Conservation (phyloP, 2,797 vertebrate genomes). For the Euthynnus affinis region DNA sequence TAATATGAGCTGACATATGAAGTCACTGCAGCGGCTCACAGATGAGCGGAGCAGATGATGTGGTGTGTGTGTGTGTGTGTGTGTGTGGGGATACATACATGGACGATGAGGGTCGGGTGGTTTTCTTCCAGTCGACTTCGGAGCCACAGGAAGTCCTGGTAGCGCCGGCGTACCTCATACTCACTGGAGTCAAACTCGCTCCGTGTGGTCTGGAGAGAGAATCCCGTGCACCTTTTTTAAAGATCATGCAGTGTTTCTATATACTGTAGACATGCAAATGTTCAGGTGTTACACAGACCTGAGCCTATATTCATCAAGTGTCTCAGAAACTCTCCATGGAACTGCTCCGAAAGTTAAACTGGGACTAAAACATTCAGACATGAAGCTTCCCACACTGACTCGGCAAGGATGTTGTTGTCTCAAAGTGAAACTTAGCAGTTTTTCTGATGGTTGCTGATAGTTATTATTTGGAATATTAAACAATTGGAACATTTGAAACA, state of each 20-base stretch:
- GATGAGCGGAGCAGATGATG: neutral
- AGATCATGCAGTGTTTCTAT: neutral
- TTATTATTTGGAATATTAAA: too few species aligned
- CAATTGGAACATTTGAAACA: too few species aligned
- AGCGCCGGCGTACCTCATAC: slow-evolving; percentile 94
- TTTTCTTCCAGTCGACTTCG: slow-evolving; percentile 92
- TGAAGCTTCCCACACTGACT: too few species aligned
- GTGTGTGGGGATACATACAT: slow-evolving; percentile 90
- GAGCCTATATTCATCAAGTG: too few species aligned
- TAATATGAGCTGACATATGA: neutral
- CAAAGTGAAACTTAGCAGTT: neutral
- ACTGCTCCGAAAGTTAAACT: too few species aligned
- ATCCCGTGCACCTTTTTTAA: too few species aligned
- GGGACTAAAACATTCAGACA: too few species aligned
- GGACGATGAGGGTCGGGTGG: slow-evolving; percentile 93
- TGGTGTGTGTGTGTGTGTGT: too few species aligned
- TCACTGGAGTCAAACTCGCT: slow-evolving; percentile 95
- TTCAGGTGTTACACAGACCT: neutral
- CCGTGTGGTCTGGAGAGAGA: slow-evolving; percentile 89
- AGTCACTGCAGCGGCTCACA: neutral
- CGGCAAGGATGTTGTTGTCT: too few species aligned
- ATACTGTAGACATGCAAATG: too few species aligned
- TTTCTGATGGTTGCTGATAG: too few species aligned
- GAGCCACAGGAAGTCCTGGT: slow-evolving; percentile 98
- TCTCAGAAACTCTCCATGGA: too few species aligned